These are phyloP conservation scores for Bufo gargarizans DNA, from an alignment of 2,113 vertebrate species.

Conservation along the genomic window DNA sequence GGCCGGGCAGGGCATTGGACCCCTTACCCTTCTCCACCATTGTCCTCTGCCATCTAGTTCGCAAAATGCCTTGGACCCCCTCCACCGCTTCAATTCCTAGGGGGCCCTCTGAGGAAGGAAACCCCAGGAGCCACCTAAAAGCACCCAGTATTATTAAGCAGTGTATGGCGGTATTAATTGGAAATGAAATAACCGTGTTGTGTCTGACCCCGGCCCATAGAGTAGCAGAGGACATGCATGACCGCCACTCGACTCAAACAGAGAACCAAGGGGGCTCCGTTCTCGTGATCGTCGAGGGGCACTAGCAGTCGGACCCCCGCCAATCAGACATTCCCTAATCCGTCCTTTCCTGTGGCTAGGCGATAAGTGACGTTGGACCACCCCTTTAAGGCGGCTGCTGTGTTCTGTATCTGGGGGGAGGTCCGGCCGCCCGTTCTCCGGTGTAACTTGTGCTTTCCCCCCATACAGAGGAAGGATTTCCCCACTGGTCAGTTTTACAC, in stretches of 20 bases:
- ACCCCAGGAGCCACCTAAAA: neutral
- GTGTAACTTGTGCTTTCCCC: conserved; percentile 15
- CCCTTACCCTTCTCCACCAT: neutral
- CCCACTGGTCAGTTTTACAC: conserved; percentile 75
- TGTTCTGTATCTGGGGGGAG: neutral
- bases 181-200: neutral
- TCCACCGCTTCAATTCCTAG: too few relatives aligned
- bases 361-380: too few relatives aligned
- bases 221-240: too few relatives aligned
- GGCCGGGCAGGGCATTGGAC: neutral
- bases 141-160: neutral
- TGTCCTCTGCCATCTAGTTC: neutral
- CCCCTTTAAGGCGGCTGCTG: too few relatives aligned
- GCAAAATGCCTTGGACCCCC: neutral
- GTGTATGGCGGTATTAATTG: neutral
- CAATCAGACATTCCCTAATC: too few relatives aligned
- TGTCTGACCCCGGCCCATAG: neutral
- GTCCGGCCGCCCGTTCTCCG: neutral
- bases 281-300: too few relatives aligned
- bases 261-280: too few relatives aligned
- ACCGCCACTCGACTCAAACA: too few relatives aligned
- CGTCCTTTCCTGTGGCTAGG: too few relatives aligned
- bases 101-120: neutral
- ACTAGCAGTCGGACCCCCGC: too few relatives aligned
- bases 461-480: conserved; percentile 77